phyloP scores from a whole-genome alignment of 2,888 invertebrate species.

The Andrena bucephala region DNA sequence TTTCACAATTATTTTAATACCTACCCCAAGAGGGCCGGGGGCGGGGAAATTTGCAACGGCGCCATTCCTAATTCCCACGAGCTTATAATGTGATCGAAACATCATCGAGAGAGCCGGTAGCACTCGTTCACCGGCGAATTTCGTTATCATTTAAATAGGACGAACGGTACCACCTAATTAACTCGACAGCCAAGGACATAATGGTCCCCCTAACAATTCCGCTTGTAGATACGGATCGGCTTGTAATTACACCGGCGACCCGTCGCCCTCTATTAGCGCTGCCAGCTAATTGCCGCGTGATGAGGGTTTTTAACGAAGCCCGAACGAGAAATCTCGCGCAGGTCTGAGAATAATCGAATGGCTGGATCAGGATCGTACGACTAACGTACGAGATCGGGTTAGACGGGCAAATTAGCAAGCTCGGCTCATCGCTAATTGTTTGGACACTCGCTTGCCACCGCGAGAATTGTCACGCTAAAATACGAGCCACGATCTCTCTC shows the following conservation, averaged over 20 bases:
- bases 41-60: background rate
- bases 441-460: constrained; percentile 51
- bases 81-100: background rate
- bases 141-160: background rate
- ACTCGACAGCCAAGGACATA: constrained; percentile 7
- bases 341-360: constrained; percentile 22
- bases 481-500: constrained; percentile 17
- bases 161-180: background rate
- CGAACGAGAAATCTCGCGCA: background rate
- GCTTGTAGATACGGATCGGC: background rate
- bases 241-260: constrained; percentile 20
- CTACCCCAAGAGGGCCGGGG: background rate
- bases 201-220: too few relatives aligned
- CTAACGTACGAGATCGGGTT: constrained; percentile 21
- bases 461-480: constrained; percentile 46
- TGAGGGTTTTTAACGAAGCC: constrained; percentile 2
- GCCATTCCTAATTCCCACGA: constrained; percentile 10
- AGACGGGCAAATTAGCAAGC: constrained; percentile 52
- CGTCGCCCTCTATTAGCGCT: background rate
- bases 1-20: constrained; percentile 14
- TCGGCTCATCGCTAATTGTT: constrained; percentile 60
- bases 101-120: background rate
- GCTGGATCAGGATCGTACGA: constrained; percentile 31
- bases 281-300: constrained; percentile 6
- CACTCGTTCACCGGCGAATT: background rate